Conservation (phyloP, 1,140 invertebrate species). For the Cherax destructor region DNA sequence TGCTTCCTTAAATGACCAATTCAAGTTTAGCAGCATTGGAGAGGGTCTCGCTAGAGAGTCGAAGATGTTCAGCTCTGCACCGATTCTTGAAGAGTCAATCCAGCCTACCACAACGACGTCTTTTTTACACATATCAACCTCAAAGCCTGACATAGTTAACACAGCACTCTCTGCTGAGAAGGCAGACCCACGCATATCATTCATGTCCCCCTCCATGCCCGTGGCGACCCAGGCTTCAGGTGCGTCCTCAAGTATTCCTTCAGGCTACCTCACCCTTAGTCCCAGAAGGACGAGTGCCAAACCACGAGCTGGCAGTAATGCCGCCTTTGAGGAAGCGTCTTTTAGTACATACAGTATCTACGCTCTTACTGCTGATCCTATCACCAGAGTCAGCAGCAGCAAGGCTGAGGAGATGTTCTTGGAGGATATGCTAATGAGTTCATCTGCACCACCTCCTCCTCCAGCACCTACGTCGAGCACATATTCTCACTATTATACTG, state of each 20-base stretch:
- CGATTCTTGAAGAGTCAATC: conserved; percentile 49
- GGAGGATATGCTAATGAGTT: conserved; percentile 60
- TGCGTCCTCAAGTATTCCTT: conserved; percentile 28
- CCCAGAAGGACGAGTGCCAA: conserved; percentile 52
- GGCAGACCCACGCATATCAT: conserved; percentile 45
- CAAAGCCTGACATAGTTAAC: conserved; percentile 57
- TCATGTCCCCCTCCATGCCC: conserved; percentile 43
- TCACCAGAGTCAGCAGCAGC: conserved; percentile 19
- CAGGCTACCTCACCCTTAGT: conserved; percentile 58
- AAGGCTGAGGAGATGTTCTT: conserved; percentile 52
- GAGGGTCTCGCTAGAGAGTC: conserved; percentile 28
- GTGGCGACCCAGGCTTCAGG: neutral
- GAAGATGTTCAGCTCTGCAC: conserved; percentile 46
- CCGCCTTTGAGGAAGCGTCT: conserved; percentile 47
- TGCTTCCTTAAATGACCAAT: conserved; percentile 50
- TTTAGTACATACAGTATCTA: conserved; percentile 68
- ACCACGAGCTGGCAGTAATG: conserved; percentile 21
- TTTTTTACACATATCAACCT: conserved; percentile 67
- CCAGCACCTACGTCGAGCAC: conserved; percentile 69
- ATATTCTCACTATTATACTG: conserved; percentile 68
- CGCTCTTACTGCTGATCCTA: conserved; percentile 59
- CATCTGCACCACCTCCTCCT: conserved; percentile 69
- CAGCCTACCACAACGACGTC: conserved; percentile 59
- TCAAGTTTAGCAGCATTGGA: conserved; percentile 49
- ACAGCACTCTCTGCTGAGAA: conserved; percentile 57